Percentiles rank a stretch among this genome's conserved stretches.
phyloP scores from a whole-genome alignment of 1,140 invertebrate species.

The Lethrus apterus region DNA sequence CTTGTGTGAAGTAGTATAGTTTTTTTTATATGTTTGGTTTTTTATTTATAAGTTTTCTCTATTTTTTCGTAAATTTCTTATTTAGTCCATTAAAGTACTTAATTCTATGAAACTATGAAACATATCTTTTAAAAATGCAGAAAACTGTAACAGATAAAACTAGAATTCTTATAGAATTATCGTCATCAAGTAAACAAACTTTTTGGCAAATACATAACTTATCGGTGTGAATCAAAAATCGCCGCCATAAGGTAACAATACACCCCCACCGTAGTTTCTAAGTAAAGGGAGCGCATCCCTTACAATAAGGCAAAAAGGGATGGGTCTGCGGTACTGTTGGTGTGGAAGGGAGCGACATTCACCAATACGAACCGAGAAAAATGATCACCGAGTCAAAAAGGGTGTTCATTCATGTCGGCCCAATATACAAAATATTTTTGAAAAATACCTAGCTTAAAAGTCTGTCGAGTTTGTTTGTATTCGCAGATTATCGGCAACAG shows the following conservation, averaged over 20 bases:
- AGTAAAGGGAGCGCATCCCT: conserved; percentile 3
- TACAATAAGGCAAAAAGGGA: conserved; percentile 5
- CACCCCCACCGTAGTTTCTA: not conserved
- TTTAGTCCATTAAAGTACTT: no score
- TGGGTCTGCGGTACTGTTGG: not conserved
- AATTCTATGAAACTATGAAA: no score
- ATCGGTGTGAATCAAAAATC: not conserved
- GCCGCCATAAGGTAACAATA: not conserved
- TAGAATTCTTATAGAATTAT: no score
- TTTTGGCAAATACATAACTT: no score
- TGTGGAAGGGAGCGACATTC: not conserved
- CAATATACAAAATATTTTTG: not conserved
- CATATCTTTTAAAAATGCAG: no score
- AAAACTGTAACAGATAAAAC: no score
- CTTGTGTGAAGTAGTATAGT: no score
- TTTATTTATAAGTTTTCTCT: no score
- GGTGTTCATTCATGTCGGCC: conserved; percentile 8
- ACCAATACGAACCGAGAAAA: conserved; percentile 4
- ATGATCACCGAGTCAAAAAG: conserved; percentile 11
- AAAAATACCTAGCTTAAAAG: conserved; percentile 2
- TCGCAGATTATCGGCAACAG: not conserved
- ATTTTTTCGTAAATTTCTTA: no score
- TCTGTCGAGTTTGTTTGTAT: not conserved
- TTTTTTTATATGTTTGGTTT: no score
- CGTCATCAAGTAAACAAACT: no score